These are phyloP conservation scores for Physocephala rufipes DNA, from an alignment of 2,888 invertebrate species.

Conservation along the genomic window DNA sequence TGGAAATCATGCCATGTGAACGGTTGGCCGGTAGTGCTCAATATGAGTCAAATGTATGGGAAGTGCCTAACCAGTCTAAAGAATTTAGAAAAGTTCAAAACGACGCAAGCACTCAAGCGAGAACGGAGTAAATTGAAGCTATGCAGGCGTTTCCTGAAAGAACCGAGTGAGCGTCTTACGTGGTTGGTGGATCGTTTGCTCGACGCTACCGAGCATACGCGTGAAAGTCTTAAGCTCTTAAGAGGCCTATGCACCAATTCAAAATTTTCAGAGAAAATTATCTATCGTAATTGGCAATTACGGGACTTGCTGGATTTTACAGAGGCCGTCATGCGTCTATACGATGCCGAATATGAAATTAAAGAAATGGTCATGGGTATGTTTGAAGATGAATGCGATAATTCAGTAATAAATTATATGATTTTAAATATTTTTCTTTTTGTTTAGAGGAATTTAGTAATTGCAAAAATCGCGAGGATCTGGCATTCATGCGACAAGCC, in stretches of 20 bases:
- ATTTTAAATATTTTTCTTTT: background rate
- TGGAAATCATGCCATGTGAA: conserved; percentile 16
- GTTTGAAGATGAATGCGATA: background rate
- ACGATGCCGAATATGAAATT: conserved; percentile 37
- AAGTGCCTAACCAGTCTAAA: conserved; percentile 22
- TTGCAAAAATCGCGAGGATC: conserved; percentile 7
- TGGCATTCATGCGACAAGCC: conserved; percentile 12
- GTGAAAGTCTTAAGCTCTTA: background rate
- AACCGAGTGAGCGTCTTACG: background rate
- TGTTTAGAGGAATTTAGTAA: conserved; percentile 21
- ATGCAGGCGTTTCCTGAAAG: background rate
- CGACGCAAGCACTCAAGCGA: background rate
- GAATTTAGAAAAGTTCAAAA: conserved; percentile 4
- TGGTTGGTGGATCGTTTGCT: conserved; percentile 16
- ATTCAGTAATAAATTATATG: too few species aligned
- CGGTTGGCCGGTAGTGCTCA: conserved; percentile 18
- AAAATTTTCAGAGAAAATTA: conserved; percentile 4
- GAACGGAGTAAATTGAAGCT: background rate
- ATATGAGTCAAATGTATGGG: background rate
- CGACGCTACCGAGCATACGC: conserved; percentile 27
- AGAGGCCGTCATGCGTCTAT: conserved; percentile 29
- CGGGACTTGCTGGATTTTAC: conserved; percentile 22
- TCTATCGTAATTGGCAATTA: conserved; percentile 29
- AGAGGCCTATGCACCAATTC: background rate
- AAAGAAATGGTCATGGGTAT: conserved; percentile 36